Base-by-base conservation (phyloP, 2,888 invertebrate species). In the Himalopsyche kuldschensis region DNA sequence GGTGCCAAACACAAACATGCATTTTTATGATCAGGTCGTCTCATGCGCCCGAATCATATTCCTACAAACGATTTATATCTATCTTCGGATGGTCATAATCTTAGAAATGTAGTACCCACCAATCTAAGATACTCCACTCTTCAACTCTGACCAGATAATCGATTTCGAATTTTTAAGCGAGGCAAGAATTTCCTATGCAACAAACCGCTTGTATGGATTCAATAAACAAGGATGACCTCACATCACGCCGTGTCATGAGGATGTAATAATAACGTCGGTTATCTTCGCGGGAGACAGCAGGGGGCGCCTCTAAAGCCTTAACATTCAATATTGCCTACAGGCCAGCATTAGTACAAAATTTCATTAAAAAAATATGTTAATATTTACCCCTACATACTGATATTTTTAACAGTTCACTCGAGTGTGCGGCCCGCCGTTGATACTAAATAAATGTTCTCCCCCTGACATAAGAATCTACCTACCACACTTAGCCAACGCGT, bases 211-310 rank as follows among this genome's bases (percentile, higher is more conserved):
- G 55, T 55, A 55, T 55, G 55, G 55, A 55, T 55, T 55, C 55
- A 55, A 75, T 75, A 75, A 75, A 75, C 75, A 75, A 75, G 30
- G 75, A 30, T 75, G 75, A 75, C 75, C 75, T 32, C 75, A 32
- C 32, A 30, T 30, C 75, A 75, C 75, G 75, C 75, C 75, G 75
- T 75, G 75, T 75, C 75, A 75, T 32, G 75, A 75, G 30, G 55
- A 75, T 32, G 32, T 75, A 30, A 27, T 32, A 75, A 31, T 75
- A 27, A 32, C 75, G 75, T 32, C 32, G 75, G 55, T 32, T 75
- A 75, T 75, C 55, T 55, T 32, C 32, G 75, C 75, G 31, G 75
- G n/a, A 20, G 31, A 32, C 75, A 31, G 75, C 75, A 27, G 75
- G 75, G 75, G 75, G 75, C 75, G 32, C 75, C 55, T 55, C 55